A percentile compares a stretch with the other conserved stretches of the same genome.
phyloP scores from a whole-genome alignment of 2,797 vertebrate genomes.

The Borostomias antarcticus region DNA sequence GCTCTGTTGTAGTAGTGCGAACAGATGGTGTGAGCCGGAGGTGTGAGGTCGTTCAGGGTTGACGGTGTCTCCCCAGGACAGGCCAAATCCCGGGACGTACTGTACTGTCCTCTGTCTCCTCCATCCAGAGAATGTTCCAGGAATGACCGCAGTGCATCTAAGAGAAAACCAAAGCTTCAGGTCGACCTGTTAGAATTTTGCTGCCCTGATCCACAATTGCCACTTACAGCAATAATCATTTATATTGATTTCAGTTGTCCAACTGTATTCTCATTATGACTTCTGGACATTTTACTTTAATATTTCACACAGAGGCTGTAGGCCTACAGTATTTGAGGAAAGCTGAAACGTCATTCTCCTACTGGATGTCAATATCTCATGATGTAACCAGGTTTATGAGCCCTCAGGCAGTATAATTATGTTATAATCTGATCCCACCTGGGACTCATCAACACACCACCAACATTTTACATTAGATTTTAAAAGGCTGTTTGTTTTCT shows the following conservation, averaged over 20 bases:
- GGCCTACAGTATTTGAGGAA: neutral
- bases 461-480: too few species aligned
- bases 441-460: too few species aligned
- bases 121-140: neutral
- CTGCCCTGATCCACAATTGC: neutral
- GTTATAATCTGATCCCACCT: too few species aligned
- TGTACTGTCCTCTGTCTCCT: constrained; percentile 8
- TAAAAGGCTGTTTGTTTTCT: too few species aligned
- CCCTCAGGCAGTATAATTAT: too few species aligned
- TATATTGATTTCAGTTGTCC: neutral
- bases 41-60: constrained; percentile 29
- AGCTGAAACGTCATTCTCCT: neutral
- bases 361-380: constrained; percentile 7
- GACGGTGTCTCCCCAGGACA: neutral
- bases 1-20: constrained; percentile 21
- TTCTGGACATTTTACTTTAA: neutral
- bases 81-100: constrained; percentile 18
- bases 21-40: constrained; percentile 34
- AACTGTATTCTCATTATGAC: neutral
- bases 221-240: neutral
- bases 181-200: neutral
- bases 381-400: neutral
- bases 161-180: neutral
- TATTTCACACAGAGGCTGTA: neutral
- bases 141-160: neutral